A percentile compares a stretch with the other conserved stretches of the same genome.
phyloP scores from a whole-genome alignment of 2,888 invertebrate genomes.

The Arge pagana region DNA sequence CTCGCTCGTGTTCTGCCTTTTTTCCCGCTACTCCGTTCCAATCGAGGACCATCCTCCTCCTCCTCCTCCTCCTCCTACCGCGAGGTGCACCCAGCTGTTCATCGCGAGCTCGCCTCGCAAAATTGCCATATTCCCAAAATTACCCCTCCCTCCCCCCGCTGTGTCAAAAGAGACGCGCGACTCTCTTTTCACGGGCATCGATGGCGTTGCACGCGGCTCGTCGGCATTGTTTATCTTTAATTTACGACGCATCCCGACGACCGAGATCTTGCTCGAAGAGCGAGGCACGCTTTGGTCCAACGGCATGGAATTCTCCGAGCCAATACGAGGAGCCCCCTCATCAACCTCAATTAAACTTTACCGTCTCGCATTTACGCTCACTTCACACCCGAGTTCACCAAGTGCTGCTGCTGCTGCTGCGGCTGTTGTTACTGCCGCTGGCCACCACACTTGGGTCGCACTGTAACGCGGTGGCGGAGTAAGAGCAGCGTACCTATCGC shows the following conservation, averaged over 20 bases:
- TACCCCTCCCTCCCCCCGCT: too few species aligned
- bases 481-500: neutral
- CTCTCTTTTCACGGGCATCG: neutral
- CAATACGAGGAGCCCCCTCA: conserved; percentile 58
- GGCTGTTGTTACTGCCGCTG: too few species aligned
- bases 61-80: too few species aligned
- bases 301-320: conserved; percentile 56
- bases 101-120: too few species aligned
- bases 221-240: neutral
- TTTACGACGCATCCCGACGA: conserved; percentile 37
- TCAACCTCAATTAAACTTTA: conserved; percentile 59
- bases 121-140: too few species aligned
- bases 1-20: too few species aligned
- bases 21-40: too few species aligned
- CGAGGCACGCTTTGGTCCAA: conserved; percentile 49
- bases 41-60: too few species aligned
- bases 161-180: too few species aligned
- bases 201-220: conserved; percentile 4
- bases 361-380: conserved; percentile 54
- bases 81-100: too few species aligned
- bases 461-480: conserved; percentile 6
- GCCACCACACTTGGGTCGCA: too few species aligned
- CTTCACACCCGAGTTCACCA: conserved; percentile 51
- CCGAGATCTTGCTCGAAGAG: conserved; percentile 32
- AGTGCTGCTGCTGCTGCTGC: conserved; percentile 37